Conservation (phyloP, 2,113 vertebrate genomes). For the Leucosticte australis region DNA sequence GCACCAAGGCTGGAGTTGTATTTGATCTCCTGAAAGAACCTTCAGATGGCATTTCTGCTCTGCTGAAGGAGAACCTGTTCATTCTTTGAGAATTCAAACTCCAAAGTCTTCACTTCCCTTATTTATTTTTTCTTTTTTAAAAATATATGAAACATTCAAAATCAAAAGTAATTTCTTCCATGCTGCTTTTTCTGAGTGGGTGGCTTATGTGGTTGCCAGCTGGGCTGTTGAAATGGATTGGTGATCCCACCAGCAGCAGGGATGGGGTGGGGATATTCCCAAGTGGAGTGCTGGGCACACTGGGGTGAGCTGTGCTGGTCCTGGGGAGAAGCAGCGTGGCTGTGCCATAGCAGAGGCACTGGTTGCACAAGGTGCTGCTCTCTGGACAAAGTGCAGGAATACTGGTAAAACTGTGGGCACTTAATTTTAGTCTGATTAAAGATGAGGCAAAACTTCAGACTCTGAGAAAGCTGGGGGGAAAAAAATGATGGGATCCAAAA, state of each 20-base stretch:
- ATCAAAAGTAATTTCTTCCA: neutral
- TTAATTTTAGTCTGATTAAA: neutral
- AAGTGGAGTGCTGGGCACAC: fast-evolving
- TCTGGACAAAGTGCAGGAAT: neutral
- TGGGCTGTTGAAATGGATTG: neutral
- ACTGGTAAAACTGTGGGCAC: neutral
- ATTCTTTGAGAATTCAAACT: neutral
- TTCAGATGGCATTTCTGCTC: neutral
- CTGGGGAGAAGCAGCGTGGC: fast-evolving
- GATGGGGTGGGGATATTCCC: fast-evolving
- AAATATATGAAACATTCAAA: neutral
- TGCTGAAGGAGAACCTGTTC: neutral
- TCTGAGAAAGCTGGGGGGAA: neutral
- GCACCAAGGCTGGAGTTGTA: neutral
- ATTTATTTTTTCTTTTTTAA: no score
- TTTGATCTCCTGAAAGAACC: neutral
- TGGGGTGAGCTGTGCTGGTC: neutral
- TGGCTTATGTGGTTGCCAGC: neutral
- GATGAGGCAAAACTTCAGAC: neutral
- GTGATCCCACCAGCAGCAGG: neutral
- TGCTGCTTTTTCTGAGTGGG: neutral
- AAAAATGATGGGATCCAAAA: neutral
- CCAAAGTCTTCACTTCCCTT: neutral
- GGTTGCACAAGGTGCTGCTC: neutral
- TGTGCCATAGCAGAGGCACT: neutral